These are phyloP conservation scores for Zaprionus camerounensis DNA, from an alignment of 1,140 invertebrate species.

Conservation along the genomic window DNA sequence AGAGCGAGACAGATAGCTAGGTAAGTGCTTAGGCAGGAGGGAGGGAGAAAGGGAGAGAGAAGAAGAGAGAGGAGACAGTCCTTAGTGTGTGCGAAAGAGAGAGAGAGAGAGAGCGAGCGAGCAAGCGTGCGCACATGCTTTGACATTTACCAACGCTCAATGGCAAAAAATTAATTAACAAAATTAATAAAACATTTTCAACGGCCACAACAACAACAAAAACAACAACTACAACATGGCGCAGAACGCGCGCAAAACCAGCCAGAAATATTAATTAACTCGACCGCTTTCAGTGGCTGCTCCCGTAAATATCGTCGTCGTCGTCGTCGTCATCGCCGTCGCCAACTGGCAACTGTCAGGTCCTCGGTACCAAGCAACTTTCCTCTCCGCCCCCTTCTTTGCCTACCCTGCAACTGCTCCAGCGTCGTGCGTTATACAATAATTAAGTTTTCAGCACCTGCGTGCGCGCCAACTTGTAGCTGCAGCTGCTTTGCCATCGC, in stretches of 20 bases:
- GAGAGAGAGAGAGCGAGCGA: background rate
- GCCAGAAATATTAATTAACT: conserved; percentile 77
- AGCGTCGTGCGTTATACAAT: conserved; percentile 74
- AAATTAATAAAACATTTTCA: conserved; percentile 80
- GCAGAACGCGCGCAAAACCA: conserved; percentile 29
- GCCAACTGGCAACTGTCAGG: conserved; percentile 16
- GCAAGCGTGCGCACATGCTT: conserved; percentile 25
- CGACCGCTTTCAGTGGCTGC: conserved; percentile 54
- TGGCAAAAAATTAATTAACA: conserved; percentile 77
- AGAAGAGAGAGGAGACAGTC: background rate
- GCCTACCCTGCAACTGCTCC: background rate
- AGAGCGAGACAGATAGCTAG: background rate
- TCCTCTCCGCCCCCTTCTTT: conserved; percentile 12
- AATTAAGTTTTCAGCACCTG: conserved; percentile 82
- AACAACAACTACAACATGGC: conserved; percentile 21
- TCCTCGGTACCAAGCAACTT: conserved; percentile 1
- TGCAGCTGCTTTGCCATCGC: conserved; percentile 30
- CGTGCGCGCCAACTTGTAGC: conserved; percentile 61
- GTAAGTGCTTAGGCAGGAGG: background rate
- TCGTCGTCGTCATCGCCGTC: background rate
- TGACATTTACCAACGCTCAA: conserved; percentile 69
- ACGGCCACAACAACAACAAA: conserved; percentile 42
- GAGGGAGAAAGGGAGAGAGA: background rate
- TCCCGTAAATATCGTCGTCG: conserved; percentile 5
- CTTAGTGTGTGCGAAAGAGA: background rate